These are phyloP conservation scores for Anolis sagrei DNA, from an alignment of 2,113 vertebrate genomes.

Conservation along the genomic window DNA sequence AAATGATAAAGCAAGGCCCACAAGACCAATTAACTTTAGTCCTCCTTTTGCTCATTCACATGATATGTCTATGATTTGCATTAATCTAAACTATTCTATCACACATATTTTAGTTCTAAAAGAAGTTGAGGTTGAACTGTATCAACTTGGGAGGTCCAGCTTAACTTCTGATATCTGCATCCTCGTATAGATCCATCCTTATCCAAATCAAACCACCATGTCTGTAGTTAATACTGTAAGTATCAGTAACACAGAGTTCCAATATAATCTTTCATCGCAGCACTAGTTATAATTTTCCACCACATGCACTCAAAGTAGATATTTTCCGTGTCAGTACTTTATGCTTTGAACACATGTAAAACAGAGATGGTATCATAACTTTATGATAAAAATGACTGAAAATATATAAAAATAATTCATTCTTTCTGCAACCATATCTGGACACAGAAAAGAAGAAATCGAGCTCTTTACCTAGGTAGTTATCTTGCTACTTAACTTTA, in stretches of 20 bases:
- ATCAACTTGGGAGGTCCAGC: background rate
- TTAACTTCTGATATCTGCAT: background rate
- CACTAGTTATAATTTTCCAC: background rate
- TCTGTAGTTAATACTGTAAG: background rate
- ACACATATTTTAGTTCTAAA: background rate
- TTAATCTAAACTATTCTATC: background rate
- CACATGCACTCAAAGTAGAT: background rate
- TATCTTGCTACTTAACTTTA: background rate
- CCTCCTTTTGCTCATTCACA: background rate
- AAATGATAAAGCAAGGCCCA: background rate
- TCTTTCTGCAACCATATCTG: background rate
- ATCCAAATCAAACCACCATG: background rate
- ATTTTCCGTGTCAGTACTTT: background rate
- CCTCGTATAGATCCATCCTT: background rate
- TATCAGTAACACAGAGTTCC: background rate
- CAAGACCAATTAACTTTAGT: background rate
- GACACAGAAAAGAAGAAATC: background rate
- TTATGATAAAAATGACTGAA: background rate
- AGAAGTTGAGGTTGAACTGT: background rate
- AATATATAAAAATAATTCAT: background rate
- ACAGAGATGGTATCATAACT: background rate
- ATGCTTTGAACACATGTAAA: background rate
- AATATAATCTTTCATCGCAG: background rate
- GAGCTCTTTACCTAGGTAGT: background rate
- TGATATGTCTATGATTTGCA: background rate